These are phyloP conservation scores for Rhyacophila evoluta DNA, from an alignment of 2,888 invertebrate genomes.

Conservation along the genomic window DNA sequence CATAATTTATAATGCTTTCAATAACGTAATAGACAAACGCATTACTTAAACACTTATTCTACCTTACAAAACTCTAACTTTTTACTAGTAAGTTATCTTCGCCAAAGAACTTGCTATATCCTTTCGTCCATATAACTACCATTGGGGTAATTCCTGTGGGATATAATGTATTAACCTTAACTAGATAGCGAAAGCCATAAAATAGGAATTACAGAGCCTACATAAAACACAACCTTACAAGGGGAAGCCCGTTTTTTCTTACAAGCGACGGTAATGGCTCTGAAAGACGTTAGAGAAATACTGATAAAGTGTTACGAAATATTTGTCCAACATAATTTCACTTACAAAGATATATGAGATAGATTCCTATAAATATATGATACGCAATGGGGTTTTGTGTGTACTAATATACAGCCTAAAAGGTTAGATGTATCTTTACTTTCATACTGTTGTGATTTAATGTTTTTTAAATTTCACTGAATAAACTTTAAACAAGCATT, in stretches of 20 bases:
- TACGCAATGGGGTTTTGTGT: no score
- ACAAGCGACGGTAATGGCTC: neutral
- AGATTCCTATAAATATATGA: no score
- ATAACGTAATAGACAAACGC: no score
- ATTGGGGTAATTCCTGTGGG: neutral
- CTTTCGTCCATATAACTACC: neutral
- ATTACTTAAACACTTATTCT: no score
- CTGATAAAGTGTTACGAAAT: neutral
- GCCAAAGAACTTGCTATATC: neutral
- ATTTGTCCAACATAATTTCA: neutral
- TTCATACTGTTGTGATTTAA: no score
- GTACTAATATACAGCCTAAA: no score
- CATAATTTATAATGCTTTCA: no score
- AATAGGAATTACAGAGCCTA: neutral
- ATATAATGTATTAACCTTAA: conserved; percentile 22
- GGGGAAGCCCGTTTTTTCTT: neutral
- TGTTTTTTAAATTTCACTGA: no score
- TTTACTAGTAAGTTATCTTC: neutral
- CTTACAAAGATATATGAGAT: no score
- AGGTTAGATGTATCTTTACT: no score
- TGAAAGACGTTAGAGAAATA: neutral
- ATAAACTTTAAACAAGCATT: no score
- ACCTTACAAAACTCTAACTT: neutral
- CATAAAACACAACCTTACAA: conserved; percentile 3
- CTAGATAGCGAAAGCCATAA: conserved; percentile 18